Evolutionary conservation across 2,888 invertebrate species (phyloP).

Genomic region (Lordiphosa andalusiaca): DNA sequence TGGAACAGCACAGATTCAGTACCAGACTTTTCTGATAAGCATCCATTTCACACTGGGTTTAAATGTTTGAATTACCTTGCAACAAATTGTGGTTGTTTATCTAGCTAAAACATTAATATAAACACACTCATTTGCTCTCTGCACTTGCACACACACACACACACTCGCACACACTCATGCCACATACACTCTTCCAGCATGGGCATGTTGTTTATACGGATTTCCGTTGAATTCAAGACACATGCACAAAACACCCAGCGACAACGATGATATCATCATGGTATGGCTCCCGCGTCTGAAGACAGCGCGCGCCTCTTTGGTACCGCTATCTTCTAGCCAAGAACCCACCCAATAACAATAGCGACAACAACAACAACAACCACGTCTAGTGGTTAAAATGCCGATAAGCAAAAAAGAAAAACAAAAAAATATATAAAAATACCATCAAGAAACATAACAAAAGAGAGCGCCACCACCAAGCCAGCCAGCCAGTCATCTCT

Average conservation of each 20-base stretch:
- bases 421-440: not conserved
- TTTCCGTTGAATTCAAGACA: slow-evolving; percentile 65
- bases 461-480: slow-evolving; percentile 24
- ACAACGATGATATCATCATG: slow-evolving; percentile 63
- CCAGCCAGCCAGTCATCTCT: slow-evolving; percentile 27
- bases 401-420: slow-evolving; percentile 40
- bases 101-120: slow-evolving; percentile 66
- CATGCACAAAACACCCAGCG: slow-evolving; percentile 42
- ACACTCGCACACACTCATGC: not conserved
- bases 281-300: slow-evolving; percentile 31
- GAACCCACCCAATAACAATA: slow-evolving; percentile 39
- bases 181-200: slow-evolving; percentile 31
- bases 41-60: slow-evolving; percentile 16
- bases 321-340: slow-evolving; percentile 54
- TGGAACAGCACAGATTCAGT: no score
- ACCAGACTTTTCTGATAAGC: no score
- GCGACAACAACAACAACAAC: slow-evolving; percentile 5
- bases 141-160: slow-evolving; percentile 7
- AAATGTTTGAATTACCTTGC: slow-evolving; percentile 50
- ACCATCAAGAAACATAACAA: slow-evolving; percentile 9
- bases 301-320: slow-evolving; percentile 43
- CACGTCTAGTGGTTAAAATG: slow-evolving; percentile 36
- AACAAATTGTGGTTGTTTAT: slow-evolving; percentile 57
- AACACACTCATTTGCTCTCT: slow-evolving; percentile 38
- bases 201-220: slow-evolving; percentile 72